Conservation (phyloP, 2,888 invertebrate species). For the Proisotoma minuta region DNA sequence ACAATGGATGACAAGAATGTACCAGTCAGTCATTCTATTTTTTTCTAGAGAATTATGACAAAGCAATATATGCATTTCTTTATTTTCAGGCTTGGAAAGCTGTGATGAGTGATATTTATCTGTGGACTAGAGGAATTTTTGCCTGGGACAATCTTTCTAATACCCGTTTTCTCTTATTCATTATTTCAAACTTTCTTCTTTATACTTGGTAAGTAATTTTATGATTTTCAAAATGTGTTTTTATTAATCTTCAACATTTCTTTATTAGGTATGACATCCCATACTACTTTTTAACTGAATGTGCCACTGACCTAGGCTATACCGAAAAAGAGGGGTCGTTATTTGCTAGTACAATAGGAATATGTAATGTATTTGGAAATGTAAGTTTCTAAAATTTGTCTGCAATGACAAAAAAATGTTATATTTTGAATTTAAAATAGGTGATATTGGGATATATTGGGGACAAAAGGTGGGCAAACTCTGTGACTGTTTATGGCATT, state of each 20-base stretch:
- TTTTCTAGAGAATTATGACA: not conserved
- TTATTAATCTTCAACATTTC: conserved; percentile 45
- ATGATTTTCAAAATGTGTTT: not conserved
- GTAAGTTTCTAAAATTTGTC: conserved; percentile 53
- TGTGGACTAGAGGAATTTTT: conserved; percentile 39
- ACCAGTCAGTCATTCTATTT: conserved; percentile 31
- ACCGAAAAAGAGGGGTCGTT: conserved; percentile 69
- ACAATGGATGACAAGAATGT: conserved; percentile 40
- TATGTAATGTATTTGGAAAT: conserved; percentile 87
- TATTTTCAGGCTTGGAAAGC: conserved; percentile 64
- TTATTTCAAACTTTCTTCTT: conserved; percentile 77
- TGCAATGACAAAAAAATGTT: not conserved
- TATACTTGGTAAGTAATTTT: conserved; percentile 66
- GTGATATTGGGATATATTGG: conserved; percentile 82
- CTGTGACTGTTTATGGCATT: conserved; percentile 71
- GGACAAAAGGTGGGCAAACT: conserved; percentile 76
- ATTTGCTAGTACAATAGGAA: conserved; percentile 78
- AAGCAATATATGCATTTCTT: too few relatives aligned
- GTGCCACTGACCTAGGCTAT: conserved; percentile 67
- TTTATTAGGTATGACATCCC: conserved; percentile 71
- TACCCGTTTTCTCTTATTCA: conserved; percentile 73
- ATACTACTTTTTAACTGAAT: conserved; percentile 87
- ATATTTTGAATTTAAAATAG: conserved; percentile 53
- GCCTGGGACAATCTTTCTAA: conserved; percentile 76
- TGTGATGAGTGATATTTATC: conserved; percentile 66